Evolutionary conservation across 2,797 vertebrate genomes (phyloP).

Genomic region (Siniperca undulata): DNA sequence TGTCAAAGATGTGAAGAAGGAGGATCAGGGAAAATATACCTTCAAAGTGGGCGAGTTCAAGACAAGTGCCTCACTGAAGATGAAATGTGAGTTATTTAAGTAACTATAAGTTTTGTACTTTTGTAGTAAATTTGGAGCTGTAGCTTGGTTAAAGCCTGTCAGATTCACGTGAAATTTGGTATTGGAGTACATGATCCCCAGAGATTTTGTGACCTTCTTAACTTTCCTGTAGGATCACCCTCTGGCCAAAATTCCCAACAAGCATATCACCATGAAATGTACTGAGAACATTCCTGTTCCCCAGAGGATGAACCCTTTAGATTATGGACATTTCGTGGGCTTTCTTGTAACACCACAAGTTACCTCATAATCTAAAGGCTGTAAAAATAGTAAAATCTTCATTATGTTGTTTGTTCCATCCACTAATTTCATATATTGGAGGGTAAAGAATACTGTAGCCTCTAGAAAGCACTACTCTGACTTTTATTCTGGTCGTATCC

Average conservation of each 20-base stretch:
- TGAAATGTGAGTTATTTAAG: constrained; percentile 90
- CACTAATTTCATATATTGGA: not conserved
- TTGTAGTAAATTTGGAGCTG: not conserved
- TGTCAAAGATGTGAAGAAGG: constrained; percentile 95
- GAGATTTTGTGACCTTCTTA: not conserved
- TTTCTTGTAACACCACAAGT: not conserved
- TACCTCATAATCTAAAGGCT: not conserved
- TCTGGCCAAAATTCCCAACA: not conserved
- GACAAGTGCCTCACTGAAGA: constrained; percentile 92
- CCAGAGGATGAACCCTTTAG: not conserved
- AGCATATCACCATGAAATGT: not conserved
- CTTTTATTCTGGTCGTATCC: not conserved
- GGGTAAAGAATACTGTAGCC: not conserved
- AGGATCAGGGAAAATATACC: constrained; percentile 96
- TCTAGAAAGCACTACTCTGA: not conserved
- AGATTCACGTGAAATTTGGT: not conserved
- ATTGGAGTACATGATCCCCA: not conserved
- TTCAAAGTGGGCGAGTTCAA: constrained; percentile 89
- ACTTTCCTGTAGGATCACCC: not conserved
- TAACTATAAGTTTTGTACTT: not conserved
- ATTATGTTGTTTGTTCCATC: not conserved
- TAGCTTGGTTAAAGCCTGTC: not conserved
- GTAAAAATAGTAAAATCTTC: no score
- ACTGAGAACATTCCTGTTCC: not conserved
- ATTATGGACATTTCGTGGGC: not conserved